Conservation (phyloP, 2,113 vertebrate species). For the Heterotilapia buettikoferi region DNA sequence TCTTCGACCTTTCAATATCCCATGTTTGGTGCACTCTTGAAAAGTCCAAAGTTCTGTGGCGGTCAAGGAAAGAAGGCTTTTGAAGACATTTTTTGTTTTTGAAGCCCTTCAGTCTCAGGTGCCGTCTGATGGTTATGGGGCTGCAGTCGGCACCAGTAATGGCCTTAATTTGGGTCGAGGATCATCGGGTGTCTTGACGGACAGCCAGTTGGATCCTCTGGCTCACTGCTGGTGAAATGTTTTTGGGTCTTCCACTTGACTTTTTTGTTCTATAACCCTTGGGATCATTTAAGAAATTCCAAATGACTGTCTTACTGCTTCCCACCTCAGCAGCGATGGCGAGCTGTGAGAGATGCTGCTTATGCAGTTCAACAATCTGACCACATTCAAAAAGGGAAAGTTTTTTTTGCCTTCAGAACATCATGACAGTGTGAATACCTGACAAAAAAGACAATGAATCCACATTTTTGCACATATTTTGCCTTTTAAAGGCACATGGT, state of each 20-base stretch:
- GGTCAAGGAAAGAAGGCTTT: neutral
- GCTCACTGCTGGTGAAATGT: neutral
- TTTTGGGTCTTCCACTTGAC: neutral
- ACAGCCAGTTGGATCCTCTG: neutral
- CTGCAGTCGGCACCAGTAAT: neutral
- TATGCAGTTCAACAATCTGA: neutral
- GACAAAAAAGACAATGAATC: neutral
- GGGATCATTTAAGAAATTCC: neutral
- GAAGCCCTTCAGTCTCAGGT: neutral
- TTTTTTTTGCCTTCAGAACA: neutral
- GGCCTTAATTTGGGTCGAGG: neutral
- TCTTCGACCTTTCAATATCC: neutral
- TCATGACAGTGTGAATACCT: neutral
- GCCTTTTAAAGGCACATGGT: accelerated
- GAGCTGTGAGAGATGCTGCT: neutral
- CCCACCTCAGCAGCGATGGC: neutral
- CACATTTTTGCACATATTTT: neutral
- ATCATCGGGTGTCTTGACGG: neutral
- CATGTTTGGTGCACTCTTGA: neutral
- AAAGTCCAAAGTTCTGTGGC: neutral
- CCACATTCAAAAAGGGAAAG: neutral
- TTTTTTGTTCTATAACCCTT: neutral
- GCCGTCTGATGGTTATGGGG: neutral
- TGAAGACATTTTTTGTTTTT: neutral
- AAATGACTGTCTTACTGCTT: neutral